These are phyloP conservation scores for Todus mexicanus DNA, from an alignment of 2,797 vertebrate genomes.

Conservation along the genomic window DNA sequence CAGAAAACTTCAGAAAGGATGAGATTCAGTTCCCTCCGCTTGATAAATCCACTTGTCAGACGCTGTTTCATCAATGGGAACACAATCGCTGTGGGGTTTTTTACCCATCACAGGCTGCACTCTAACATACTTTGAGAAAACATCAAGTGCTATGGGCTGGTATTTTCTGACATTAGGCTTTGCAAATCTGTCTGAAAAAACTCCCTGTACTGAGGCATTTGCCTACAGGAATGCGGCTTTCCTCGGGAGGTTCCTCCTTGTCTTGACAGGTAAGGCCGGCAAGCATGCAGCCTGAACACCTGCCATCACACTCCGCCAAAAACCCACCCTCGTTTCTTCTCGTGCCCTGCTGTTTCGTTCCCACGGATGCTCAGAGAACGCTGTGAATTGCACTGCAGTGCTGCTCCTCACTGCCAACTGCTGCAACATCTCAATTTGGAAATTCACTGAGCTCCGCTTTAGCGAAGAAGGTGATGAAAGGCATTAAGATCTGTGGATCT, in stretches of 20 bases:
- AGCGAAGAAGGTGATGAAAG: neutral
- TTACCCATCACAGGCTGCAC: neutral
- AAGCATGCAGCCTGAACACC: conserved; percentile 22
- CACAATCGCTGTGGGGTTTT: neutral
- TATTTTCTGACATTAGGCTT: neutral
- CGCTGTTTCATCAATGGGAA: neutral
- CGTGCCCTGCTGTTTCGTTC: conserved; percentile 22
- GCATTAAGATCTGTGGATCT: neutral
- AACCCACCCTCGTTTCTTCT: neutral
- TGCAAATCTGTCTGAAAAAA: neutral
- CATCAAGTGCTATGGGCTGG: neutral
- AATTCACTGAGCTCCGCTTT: conserved; percentile 18
- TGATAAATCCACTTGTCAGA: neutral
- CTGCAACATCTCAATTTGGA: conserved; percentile 36
- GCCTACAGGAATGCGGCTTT: neutral
- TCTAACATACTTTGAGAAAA: neutral
- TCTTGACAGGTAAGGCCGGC: conserved; percentile 31
- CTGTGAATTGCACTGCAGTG: conserved; percentile 11
- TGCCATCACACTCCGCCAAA: conserved; percentile 5
- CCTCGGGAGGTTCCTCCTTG: neutral
- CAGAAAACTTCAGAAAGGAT: neutral
- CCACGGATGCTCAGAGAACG: neutral
- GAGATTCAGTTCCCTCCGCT: neutral
- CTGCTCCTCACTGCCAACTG: conserved; percentile 21
- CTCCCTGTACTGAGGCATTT: neutral